Evolutionary conservation across 2,888 invertebrate species (phyloP).

Genomic region (Coecobrya sp.): DNA sequence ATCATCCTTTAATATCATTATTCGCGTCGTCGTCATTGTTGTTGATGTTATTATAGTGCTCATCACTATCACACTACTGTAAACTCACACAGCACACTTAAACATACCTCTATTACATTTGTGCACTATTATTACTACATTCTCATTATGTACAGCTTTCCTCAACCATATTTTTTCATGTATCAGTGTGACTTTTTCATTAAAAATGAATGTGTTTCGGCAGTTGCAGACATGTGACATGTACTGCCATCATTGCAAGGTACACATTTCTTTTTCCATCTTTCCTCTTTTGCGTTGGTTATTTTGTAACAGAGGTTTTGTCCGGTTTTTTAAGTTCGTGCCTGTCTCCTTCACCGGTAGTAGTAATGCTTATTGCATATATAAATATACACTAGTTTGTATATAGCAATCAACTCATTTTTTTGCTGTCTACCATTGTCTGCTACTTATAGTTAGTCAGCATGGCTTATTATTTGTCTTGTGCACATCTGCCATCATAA

Average conservation of each 20-base stretch:
- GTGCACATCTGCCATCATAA: conserved; percentile 77
- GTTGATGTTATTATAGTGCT: conserved; percentile 69
- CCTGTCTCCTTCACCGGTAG: conserved; percentile 44
- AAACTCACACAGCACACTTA: conserved; percentile 12
- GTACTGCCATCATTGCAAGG: conserved; percentile 20
- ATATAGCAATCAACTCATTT: conserved; percentile 64
- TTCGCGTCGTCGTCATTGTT: conserved; percentile 66
- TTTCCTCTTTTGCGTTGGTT: neutral
- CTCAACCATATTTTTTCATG: neutral
- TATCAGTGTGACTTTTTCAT: neutral
- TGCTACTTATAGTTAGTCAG: neutral
- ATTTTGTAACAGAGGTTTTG: conserved; percentile 35
- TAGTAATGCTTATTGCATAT: too few relatives aligned
- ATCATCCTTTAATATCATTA: conserved; percentile 70
- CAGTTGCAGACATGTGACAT: neutral
- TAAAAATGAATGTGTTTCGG: neutral
- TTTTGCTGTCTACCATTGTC: conserved; percentile 30
- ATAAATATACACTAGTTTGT: conserved; percentile 22
- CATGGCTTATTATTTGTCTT: conserved; percentile 45
- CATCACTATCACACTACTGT: conserved; percentile 61
- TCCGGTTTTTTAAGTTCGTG: conserved; percentile 51
- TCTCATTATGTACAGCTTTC: conserved; percentile 3
- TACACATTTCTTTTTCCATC: neutral
- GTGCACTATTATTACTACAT: neutral
- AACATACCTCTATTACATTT: conserved; percentile 35